Conservation (phyloP, 2,888 invertebrate genomes). For the Cantharis rufa region DNA sequence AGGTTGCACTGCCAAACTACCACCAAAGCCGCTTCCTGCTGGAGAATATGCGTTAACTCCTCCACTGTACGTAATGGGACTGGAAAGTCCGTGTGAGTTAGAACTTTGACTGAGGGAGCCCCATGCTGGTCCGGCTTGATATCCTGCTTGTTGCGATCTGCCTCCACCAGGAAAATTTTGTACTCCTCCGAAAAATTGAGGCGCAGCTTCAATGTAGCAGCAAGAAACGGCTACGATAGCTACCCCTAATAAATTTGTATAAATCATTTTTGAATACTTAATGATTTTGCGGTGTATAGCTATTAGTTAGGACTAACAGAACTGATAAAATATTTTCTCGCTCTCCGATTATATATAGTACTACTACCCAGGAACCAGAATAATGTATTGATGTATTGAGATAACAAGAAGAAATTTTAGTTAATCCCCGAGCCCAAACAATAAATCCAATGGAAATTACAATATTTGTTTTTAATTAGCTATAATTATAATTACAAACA, state of each 20-base stretch:
- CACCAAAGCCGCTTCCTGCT: not conserved
- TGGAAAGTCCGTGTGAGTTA: constrained; percentile 3
- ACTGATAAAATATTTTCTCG: too few relatives aligned
- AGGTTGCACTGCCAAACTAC: not conserved
- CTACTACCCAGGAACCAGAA: too few relatives aligned
- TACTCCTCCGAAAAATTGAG: constrained; percentile 19
- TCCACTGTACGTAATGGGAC: constrained; percentile 12
- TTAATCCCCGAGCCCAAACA: not conserved
- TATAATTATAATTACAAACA: too few relatives aligned
- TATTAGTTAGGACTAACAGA: too few relatives aligned
- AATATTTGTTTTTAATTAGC: too few relatives aligned
- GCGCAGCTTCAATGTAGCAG: not conserved
- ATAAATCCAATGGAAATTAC: not conserved
- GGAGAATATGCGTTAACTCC: not conserved
- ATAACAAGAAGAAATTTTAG: not conserved
- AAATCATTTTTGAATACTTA: not conserved
- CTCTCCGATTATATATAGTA: not conserved
- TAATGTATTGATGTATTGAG: not conserved
- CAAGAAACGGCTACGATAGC: not conserved
- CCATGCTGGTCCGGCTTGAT: constrained; percentile 23
- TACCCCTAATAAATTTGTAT: not conserved
- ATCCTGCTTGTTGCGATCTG: constrained; percentile 6
- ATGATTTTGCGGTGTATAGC: too few relatives aligned
- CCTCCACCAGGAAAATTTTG: constrained; percentile 7
- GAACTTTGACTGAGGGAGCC: constrained; percentile 17